Evolutionary conservation across 2,113 vertebrate genomes (phyloP), one percentile per base, ranked within the genome.

Genomic region (Mixornis gularis): DNA sequence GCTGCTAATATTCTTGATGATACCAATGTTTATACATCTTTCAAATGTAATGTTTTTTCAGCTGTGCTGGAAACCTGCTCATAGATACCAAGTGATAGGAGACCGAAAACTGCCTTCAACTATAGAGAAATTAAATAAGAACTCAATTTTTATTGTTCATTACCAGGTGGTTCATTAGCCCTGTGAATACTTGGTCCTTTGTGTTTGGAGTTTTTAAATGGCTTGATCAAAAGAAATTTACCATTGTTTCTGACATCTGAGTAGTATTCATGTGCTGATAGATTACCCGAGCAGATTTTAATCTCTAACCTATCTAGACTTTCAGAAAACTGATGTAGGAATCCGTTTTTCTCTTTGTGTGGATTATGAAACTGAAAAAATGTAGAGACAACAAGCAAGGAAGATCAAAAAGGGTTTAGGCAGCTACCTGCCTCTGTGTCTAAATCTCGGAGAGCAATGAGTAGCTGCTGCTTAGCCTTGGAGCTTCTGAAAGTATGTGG

Each of bases 1-100:
- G 78, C 56, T 87, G 43, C 56, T 92, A 81, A 86, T 84, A 80
- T 62, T 55, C 78, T 80, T 91, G 84, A 84, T 89, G 51, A 90
- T 66, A 77, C 74, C 56, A 64, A 20, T 85, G 49, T 87, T 89
- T 79, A 73, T 68, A 59, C 36, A 56, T 85, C 66, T 85, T 94
- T 85, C 58, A 82, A 87, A 79, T 82, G 70, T 52, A 44, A 48
- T 52, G 62, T 87, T 91, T 36, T 91, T 89, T 91, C 70, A 79
- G 85, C 70, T 89, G 87, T 79, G 49, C 79, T 82, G 62, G 36
- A 94, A 91, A 79, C 70, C 66, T 82, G 53, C 58, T 93, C 66
- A 53, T 68, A 56, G 92, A 89, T 74, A 85, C 25, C 55, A 87
- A 84, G 32, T 87, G 58, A 89, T 62, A 73, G 60, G 34, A 92